Base-by-base conservation (phyloP, 2,797 vertebrate genomes). In the Avahi laniger region DNA sequence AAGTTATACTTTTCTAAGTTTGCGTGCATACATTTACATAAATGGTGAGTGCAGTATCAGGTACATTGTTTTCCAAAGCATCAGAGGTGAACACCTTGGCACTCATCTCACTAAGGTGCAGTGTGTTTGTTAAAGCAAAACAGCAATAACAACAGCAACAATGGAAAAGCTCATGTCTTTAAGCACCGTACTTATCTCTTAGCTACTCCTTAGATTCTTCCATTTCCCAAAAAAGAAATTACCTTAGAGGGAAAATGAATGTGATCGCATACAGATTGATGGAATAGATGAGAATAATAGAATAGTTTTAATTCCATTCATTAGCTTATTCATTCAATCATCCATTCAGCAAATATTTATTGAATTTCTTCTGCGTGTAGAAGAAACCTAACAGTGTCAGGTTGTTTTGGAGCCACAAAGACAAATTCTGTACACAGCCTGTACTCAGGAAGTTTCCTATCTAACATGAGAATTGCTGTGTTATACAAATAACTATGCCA, bases 1-100 rank as follows among this genome's bases (percentile, higher is more conserved):
- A 97, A 98, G 92, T 98, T 95, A 80, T 93, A 95, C 94, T 98
- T 98, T 98, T 97, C 93, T 95, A 96, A 41, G 95, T 97, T 97
- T 97, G 81, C 46, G 1, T 52, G 83, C n/a, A 89, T 97, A 95
- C 41, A 94, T 84, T 95, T 92, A 46, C 95, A 97, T 83, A 98
- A 97, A 96, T 65, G 97, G 97, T 93, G 96, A 95, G 65, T 18
- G 11, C 76, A 86, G 93, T 83, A 83, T 89, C 96, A 96, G 96
- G 96, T 73, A 95, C 73, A 94, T 95, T 97, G 97, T 98, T 98
- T 97, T 95, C 57, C 61, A 96, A 95, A 97, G 1, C 83, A 70
- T 97, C 94, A 94, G 84, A 75, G 83, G 82, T 91, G 65, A 93
- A n/a, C 14, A 87, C 80, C n/a, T 0, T 8, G 92, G 67, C 79